These are phyloP conservation scores for Heliconius ethilla DNA, from an alignment of 2,888 invertebrate species.

Conservation along the genomic window DNA sequence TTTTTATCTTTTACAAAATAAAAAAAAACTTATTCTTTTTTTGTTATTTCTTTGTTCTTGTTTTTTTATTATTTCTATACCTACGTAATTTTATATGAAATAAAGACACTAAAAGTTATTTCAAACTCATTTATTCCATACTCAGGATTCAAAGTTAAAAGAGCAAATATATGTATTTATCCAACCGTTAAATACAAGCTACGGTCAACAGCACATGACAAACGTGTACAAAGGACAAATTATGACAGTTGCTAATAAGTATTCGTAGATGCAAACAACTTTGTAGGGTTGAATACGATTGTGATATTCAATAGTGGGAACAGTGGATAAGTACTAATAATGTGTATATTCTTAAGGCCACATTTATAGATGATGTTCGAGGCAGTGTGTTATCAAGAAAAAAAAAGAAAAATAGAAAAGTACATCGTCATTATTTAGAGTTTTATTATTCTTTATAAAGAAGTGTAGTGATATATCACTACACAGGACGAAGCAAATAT, in stretches of 20 bases:
- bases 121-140: slow-evolving; percentile 13
- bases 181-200: slow-evolving; percentile 34
- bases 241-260: slow-evolving; percentile 43
- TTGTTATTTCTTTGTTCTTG: not conserved
- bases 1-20: not conserved
- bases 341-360: slow-evolving; percentile 10
- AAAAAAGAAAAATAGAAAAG: too few species aligned
- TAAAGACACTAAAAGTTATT: not conserved
- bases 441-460: too few species aligned
- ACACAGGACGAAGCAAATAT: not conserved
- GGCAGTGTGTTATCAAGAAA: too few species aligned
- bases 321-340: slow-evolving; percentile 48
- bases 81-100: not conserved
- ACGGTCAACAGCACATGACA: slow-evolving; percentile 34
- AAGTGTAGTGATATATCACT: too few species aligned
- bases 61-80: not conserved
- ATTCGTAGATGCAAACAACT: slow-evolving; percentile 33
- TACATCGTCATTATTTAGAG: too few species aligned
- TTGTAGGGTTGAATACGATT: slow-evolving; percentile 59
- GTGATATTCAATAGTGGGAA: slow-evolving; percentile 48
- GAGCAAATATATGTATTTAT: slow-evolving; percentile 6
- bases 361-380: too few species aligned
- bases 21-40: not conserved
- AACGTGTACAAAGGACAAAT: slow-evolving; percentile 45
- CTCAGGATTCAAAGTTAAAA: slow-evolving; percentile 10